Evolutionary conservation across 2,113 vertebrate species (phyloP).

Genomic region (Pipra filicauda): DNA sequence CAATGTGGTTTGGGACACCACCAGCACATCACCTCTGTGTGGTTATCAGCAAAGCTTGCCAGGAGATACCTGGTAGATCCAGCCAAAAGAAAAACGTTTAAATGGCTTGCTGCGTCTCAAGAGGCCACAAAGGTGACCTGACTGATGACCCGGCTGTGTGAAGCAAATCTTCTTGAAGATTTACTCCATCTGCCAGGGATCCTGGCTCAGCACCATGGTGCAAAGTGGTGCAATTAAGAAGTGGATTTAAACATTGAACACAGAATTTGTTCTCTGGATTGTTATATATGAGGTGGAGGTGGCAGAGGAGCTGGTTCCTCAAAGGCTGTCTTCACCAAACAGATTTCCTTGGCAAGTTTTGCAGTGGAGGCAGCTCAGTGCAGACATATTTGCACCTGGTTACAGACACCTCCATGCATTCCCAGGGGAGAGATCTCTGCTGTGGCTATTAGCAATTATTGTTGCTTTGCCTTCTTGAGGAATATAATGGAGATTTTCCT

Average conservation of each 20-base stretch:
- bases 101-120: neutral
- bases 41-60: neutral
- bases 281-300: neutral
- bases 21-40: neutral
- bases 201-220: neutral
- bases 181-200: neutral
- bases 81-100: neutral
- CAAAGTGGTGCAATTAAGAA: neutral
- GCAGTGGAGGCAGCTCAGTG: neutral
- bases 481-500: constrained; percentile 29
- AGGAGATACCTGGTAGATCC: neutral
- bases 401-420: neutral
- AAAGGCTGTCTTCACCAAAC: neutral
- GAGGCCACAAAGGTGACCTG: neutral
- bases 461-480: neutral
- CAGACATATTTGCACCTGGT: neutral
- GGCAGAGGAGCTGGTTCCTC: neutral
- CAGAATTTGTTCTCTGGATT: constrained; percentile 5
- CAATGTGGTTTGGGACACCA: neutral
- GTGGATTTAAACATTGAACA: constrained; percentile 16
- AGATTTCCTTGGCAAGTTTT: constrained; percentile 25
- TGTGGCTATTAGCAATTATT: neutral
- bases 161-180: neutral
- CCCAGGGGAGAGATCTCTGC: neutral
- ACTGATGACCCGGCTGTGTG: neutral